These are phyloP conservation scores for Crossaster papposus DNA, from an alignment of 53 echinoderm and acorn worm genomes.

Conservation along the genomic window DNA sequence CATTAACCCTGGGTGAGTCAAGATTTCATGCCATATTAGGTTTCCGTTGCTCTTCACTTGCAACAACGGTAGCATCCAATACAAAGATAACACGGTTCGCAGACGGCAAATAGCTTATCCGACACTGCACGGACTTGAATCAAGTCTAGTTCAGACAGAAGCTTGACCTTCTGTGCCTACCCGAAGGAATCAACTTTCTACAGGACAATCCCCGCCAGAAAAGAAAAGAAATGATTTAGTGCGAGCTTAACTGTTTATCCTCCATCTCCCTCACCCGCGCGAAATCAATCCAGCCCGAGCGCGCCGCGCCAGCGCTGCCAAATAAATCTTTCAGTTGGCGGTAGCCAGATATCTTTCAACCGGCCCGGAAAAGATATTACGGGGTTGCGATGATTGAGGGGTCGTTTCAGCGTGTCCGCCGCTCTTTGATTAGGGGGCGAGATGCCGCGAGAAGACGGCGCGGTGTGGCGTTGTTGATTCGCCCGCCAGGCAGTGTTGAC, in stretches of 20 bases:
- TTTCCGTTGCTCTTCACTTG: neutral
- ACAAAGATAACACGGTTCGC: neutral
- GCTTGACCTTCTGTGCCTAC: slow-evolving; percentile 24
- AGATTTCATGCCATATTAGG: no score
- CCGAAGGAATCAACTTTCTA: slow-evolving; percentile 21
- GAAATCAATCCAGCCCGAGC: slow-evolving; percentile 58
- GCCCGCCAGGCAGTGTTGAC: neutral
- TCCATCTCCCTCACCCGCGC: slow-evolving; percentile 39
- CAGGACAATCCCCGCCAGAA: slow-evolving; percentile 4
- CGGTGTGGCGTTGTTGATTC: slow-evolving; percentile 35
- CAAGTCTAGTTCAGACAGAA: slow-evolving; percentile 26
- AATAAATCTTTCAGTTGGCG: slow-evolving; percentile 56
- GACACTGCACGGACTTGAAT: neutral
- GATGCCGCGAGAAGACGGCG: neutral
- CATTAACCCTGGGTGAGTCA: no score
- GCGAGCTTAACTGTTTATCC: slow-evolving; percentile 57
- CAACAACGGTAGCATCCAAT: neutral
- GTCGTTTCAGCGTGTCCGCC: slow-evolving; percentile 29
- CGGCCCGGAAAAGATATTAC: slow-evolving; percentile 46
- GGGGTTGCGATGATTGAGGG: slow-evolving; percentile 45
- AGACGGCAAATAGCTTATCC: neutral
- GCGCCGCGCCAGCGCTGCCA: slow-evolving; percentile 21
- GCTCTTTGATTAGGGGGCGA: slow-evolving; percentile 40
- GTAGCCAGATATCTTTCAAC: slow-evolving; percentile 55
- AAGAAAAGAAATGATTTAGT: slow-evolving; percentile 47